Conservation (phyloP, 2,113 vertebrate genomes). For the Rhea americana region DNA sequence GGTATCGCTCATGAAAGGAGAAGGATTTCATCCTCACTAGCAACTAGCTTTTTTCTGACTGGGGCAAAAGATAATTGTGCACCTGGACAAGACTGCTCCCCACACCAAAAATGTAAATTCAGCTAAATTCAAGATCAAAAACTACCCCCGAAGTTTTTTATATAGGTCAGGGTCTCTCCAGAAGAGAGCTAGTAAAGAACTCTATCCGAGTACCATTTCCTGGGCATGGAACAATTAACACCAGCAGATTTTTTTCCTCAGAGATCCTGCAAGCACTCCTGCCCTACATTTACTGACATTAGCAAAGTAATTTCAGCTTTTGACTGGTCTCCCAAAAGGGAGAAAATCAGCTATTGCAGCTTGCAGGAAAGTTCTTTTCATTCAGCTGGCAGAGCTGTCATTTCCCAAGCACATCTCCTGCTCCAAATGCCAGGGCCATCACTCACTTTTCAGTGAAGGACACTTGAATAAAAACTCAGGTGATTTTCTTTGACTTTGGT, state of each 20-base stretch:
- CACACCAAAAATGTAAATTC: neutral
- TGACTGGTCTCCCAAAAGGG: neutral
- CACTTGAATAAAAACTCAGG: neutral
- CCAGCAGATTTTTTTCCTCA: neutral
- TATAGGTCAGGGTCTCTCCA: neutral
- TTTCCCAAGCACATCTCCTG: neutral
- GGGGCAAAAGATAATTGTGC: neutral
- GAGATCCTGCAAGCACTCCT: neutral
- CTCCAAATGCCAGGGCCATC: neutral
- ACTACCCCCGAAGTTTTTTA: neutral
- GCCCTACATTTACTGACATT: neutral
- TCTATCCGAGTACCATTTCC: neutral
- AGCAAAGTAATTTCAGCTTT: neutral
- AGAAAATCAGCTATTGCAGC: neutral
- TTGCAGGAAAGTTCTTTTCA: neutral
- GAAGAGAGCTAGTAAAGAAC: neutral
- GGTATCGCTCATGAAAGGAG: neutral
- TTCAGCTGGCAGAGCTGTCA: neutral
- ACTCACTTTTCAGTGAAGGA: neutral
- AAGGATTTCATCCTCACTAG: neutral
- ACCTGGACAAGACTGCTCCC: neutral
- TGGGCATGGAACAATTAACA: neutral
- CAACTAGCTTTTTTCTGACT: neutral
- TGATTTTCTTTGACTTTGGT: neutral
- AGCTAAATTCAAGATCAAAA: neutral